phyloP scores from a whole-genome alignment of 2,888 invertebrate species.

The Phalera bucephala region DNA sequence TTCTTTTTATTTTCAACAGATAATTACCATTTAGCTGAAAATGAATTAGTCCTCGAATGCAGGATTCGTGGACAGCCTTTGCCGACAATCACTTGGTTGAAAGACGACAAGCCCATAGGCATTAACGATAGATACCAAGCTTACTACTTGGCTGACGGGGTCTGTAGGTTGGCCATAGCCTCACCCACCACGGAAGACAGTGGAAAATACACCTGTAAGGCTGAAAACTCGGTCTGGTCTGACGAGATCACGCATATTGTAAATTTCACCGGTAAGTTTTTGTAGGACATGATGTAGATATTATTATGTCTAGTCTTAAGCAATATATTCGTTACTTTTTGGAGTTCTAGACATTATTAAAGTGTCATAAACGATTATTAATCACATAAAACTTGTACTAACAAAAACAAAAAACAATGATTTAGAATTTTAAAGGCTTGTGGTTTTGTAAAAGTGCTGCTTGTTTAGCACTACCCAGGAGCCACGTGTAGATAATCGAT shows the following conservation, averaged over 20 bases:
- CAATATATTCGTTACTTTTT: too few relatives aligned
- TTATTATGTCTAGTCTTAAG: too few relatives aligned
- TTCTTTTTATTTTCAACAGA: conserved; percentile 67
- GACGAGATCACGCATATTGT: conserved; percentile 90
- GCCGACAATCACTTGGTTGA: conserved; percentile 90
- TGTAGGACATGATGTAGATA: too few relatives aligned
- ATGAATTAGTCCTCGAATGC: conserved; percentile 90
- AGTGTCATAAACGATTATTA: too few relatives aligned
- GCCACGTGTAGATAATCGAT: too few relatives aligned
- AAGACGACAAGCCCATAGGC: conserved; percentile 84
- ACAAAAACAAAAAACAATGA: too few relatives aligned
- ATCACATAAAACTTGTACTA: too few relatives aligned
- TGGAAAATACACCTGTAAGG: conserved; percentile 89
- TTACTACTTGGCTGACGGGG: conserved; percentile 87
- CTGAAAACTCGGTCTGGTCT: conserved; percentile 87
- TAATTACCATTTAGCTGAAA: conserved; percentile 87
- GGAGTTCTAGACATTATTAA: too few relatives aligned
- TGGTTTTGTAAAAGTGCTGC: too few relatives aligned
- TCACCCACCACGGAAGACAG: conserved; percentile 87
- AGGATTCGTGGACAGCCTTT: conserved; percentile 89
- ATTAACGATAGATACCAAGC: conserved; percentile 84
- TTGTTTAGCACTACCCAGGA: too few relatives aligned
- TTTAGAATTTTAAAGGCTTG: too few relatives aligned
- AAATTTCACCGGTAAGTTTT: conserved; percentile 84
- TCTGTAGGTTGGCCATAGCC: conserved; percentile 86